A percentile compares a stretch with the other conserved stretches of the same genome.
phyloP scores from a whole-genome alignment of 2,888 invertebrate species.

The Machimus atricapillus region DNA sequence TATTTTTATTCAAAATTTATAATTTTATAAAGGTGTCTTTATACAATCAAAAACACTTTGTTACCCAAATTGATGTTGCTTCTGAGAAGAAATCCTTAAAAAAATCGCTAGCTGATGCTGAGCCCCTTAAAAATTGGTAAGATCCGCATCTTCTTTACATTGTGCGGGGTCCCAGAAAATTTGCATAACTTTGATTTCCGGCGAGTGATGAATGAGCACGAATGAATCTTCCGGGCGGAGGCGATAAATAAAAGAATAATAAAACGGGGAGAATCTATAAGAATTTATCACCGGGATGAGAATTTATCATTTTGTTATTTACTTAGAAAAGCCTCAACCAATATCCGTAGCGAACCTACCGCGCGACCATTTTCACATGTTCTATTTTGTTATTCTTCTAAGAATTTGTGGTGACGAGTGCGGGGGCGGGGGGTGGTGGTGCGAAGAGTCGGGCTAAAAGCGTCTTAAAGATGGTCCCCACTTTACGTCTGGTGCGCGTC shows the following conservation, averaged over 20 bases:
- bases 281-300: slow-evolving; percentile 45
- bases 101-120: not conserved
- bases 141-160: not conserved
- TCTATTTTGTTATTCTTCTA: not conserved
- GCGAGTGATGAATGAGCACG: not conserved
- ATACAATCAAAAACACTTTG: not conserved
- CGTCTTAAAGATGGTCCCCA: not conserved
- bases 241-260: not conserved
- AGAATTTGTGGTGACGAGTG: not conserved
- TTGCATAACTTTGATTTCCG: not conserved
- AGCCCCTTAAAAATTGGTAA: not conserved
- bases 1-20: not conserved
- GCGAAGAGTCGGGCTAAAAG: not conserved
- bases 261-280: slow-evolving; percentile 15
- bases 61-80: not conserved
- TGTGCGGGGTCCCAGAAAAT: not conserved
- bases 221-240: not conserved
- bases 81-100: not conserved
- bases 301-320: slow-evolving; percentile 43
- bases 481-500: not conserved
- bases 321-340: not conserved
- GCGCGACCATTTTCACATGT: not conserved
- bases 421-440: not conserved
- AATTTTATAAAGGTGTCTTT: too few species aligned
- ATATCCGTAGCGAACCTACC: not conserved